Conservation (phyloP, 2,797 vertebrate species). For the Mormyrus proboscirostris region DNA sequence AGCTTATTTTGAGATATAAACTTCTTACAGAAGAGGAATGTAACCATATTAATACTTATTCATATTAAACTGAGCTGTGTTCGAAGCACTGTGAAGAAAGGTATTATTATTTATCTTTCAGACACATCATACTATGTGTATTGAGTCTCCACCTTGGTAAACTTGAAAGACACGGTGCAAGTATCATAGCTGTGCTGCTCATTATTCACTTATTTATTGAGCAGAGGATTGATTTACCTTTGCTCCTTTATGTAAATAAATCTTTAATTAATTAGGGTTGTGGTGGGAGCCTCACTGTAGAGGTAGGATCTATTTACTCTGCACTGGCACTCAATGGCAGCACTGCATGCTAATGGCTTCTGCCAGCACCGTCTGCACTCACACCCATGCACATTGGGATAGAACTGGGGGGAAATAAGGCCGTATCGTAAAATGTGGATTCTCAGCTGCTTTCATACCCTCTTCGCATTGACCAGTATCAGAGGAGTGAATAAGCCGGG, state of each 20-base stretch:
- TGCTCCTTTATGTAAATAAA: constrained; percentile 3
- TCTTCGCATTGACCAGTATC: background rate
- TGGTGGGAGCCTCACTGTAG: background rate
- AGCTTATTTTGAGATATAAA: background rate
- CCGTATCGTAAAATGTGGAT: background rate
- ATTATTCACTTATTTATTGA: constrained; percentile 1
- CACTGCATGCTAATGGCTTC: background rate
- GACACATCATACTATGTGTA: background rate
- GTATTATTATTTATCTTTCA: background rate
- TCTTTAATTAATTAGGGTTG: background rate
- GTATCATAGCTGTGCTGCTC: background rate
- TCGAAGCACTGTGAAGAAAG: background rate
- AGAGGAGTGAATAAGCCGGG: background rate
- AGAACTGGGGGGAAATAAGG: background rate
- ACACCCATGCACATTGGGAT: background rate
- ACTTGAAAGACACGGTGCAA: background rate
- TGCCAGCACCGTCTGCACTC: background rate
- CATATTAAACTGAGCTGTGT: background rate
- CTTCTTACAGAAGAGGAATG: background rate
- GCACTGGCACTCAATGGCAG: background rate
- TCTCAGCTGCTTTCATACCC: background rate
- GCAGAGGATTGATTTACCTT: background rate
- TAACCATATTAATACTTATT: background rate
- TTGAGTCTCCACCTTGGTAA: background rate
- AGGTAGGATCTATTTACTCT: background rate